These are phyloP conservation scores for Neosalanx taihuensis DNA, from an alignment of 2,797 vertebrate species.

Conservation along the genomic window DNA sequence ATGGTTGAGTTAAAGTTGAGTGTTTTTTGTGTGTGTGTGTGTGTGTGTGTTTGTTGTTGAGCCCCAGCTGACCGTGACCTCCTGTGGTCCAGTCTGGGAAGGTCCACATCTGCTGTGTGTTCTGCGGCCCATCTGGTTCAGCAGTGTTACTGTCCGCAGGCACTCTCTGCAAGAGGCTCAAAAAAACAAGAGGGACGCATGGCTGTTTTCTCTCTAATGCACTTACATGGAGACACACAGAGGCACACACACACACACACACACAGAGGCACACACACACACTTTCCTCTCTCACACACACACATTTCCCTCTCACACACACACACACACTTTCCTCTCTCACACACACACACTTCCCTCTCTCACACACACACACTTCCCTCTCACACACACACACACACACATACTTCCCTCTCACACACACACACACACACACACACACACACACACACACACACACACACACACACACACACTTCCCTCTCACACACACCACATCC, in stretches of 20 bases:
- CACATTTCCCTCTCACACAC: too few species aligned
- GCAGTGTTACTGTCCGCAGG: conserved; percentile 42
- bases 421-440: too few species aligned
- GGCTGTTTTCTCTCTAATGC: conserved; percentile 3
- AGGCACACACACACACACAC: too few species aligned
- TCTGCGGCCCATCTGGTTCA: conserved; percentile 63
- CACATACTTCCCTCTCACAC: too few species aligned
- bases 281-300: too few species aligned
- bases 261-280: too few species aligned
- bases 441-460: too few species aligned
- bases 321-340: too few species aligned
- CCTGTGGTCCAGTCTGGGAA: conserved; percentile 42
- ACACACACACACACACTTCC: neutral
- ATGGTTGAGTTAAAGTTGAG: neutral
- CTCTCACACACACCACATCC: neutral
- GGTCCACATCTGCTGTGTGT: conserved; percentile 59
- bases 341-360: too few species aligned
- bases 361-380: neutral
- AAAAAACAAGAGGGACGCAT: conserved; percentile 10
- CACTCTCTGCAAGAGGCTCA: neutral
- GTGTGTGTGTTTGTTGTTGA: conserved; percentile 2
- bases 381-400: neutral
- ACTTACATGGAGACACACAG: neutral
- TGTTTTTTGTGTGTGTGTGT: neutral
- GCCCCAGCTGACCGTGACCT: conserved; percentile 53